Percentiles rank a stretch among this genome's conserved stretches.
Evolutionary conservation across 2,113 vertebrate species (phyloP).

Genomic region (Semnornis frantzii): DNA sequence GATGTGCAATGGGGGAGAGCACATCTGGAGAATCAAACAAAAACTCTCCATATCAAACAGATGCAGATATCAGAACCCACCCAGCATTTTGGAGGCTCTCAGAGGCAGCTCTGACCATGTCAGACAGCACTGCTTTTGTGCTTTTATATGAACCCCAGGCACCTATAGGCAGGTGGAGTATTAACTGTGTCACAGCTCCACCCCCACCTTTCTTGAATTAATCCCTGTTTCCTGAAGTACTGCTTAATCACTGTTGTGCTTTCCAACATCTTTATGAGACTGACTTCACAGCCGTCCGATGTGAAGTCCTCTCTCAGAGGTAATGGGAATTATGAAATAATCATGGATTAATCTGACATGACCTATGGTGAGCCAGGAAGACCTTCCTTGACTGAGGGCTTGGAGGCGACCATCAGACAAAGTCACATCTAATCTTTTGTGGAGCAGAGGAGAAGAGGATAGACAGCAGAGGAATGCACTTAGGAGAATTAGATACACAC

Average conservation of each 20-base stretch:
- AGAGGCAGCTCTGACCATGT: neutral
- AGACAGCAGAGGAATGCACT: conserved; percentile 79
- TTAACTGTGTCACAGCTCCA: neutral
- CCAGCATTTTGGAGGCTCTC: neutral
- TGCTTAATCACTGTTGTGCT: neutral
- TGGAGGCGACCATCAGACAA: conserved; percentile 53
- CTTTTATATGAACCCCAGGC: neutral
- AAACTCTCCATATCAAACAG: neutral
- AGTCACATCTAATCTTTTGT: conserved; percentile 71
- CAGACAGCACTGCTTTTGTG: neutral
- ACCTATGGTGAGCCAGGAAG: neutral
- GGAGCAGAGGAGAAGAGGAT: conserved; percentile 67
- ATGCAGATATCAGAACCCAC: neutral
- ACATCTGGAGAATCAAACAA: conserved; percentile 23
- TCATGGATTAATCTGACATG: neutral
- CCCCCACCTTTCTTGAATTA: neutral
- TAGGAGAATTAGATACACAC: conserved; percentile 82
- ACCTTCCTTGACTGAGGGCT: conserved; percentile 7
- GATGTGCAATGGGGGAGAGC: neutral
- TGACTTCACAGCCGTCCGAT: neutral
- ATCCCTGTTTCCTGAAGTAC: neutral
- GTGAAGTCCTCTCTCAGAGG: neutral
- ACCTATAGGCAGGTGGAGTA: neutral
- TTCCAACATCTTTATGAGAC: neutral
- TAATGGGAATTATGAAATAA: neutral